These are phyloP conservation scores for Alcis repandata DNA, from an alignment of 2,888 invertebrate species.

Conservation along the genomic window DNA sequence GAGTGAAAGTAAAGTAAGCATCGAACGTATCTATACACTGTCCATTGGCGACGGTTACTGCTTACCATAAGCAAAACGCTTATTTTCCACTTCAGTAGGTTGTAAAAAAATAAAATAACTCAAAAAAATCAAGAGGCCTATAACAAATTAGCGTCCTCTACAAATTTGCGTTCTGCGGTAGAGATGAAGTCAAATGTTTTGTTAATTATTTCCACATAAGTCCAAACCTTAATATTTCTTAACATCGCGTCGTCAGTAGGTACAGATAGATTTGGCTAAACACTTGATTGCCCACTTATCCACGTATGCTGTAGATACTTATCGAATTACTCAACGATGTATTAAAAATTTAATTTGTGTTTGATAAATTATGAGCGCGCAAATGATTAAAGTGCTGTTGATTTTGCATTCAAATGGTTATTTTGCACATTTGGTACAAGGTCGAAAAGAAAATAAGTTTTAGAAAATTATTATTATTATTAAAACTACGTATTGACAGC, in stretches of 20 bases:
- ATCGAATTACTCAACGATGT: slow-evolving; percentile 15
- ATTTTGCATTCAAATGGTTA: not conserved
- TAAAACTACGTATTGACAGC: too few relatives aligned
- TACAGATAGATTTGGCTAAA: slow-evolving; percentile 20
- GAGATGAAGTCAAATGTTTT: not conserved
- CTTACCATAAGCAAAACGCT: too few relatives aligned
- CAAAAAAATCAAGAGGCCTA: not conserved
- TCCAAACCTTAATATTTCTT: slow-evolving; percentile 26
- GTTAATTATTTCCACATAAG: slow-evolving; percentile 41
- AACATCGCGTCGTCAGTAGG: slow-evolving; percentile 4
- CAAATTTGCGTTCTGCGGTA: not conserved
- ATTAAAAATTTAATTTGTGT: slow-evolving; percentile 23
- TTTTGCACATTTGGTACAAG: not conserved
- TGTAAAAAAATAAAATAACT: too few relatives aligned
- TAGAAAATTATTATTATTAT: too few relatives aligned
- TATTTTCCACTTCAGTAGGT: too few relatives aligned
- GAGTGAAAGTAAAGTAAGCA: too few relatives aligned
- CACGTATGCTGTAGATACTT: slow-evolving; percentile 7
- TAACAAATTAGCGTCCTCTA: not conserved
- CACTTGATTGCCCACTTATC: slow-evolving; percentile 30
- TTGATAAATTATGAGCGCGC: not conserved
- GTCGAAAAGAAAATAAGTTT: not conserved
- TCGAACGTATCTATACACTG: too few relatives aligned
- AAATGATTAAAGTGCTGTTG: not conserved
- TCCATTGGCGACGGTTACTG: too few relatives aligned